phyloP scores from a whole-genome alignment of 1,140 invertebrate species.

The Halesus radiatus region DNA sequence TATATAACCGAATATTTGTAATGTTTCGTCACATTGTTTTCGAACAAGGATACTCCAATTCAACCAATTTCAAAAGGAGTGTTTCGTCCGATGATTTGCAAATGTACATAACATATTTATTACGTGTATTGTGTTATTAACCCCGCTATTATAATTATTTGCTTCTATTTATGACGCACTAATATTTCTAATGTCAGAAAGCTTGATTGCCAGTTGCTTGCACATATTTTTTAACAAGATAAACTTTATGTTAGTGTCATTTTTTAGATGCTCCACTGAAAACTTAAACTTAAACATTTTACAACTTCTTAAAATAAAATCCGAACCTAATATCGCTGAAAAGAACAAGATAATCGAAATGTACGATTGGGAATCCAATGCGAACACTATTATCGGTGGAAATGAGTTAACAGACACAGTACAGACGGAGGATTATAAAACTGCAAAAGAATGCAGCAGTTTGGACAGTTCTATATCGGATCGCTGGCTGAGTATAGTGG shows the following conservation, averaged over 20 bases:
- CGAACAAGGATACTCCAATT: not conserved
- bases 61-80: constrained; percentile 3
- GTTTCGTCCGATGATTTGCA: not conserved
- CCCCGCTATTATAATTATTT: not conserved
- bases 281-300: constrained; percentile 5
- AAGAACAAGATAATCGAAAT: constrained; percentile 15
- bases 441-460: not conserved
- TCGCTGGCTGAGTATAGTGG: constrained; percentile 35
- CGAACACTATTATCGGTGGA: not conserved
- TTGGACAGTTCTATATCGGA: constrained; percentile 22
- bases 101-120: constrained; percentile 12
- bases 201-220: not conserved
- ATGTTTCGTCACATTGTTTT: not conserved
- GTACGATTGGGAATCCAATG: constrained; percentile 35
- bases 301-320: constrained; percentile 32
- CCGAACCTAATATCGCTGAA: constrained; percentile 9
- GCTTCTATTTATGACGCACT: not conserved
- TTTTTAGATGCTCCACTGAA: constrained; percentile 26
- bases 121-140: not conserved
- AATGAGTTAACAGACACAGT: not conserved
- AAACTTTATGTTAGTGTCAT: constrained; percentile 6
- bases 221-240: not conserved
- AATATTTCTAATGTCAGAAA: not conserved
- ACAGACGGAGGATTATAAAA: constrained; percentile 2
- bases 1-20: not conserved